Evolutionary conservation across 2,888 invertebrate species (phyloP), one percentile per base, ranked within the genome.

Genomic region (Apantesis nais): DNA sequence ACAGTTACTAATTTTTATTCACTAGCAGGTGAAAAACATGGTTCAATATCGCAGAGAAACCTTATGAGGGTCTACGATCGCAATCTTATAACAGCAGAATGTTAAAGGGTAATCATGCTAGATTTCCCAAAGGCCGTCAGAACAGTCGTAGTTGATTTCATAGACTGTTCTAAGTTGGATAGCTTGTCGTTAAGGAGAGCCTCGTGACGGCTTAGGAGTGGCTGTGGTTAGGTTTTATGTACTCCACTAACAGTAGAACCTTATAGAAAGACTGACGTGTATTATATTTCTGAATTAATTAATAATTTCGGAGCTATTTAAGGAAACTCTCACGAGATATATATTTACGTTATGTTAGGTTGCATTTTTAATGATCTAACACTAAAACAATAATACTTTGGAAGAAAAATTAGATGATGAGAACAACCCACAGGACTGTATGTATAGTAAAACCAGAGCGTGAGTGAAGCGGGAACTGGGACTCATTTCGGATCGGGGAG

Each of bases 401-500:
- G 19, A 19, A 29, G 25, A n/a, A 69, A 58, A 44, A 29, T 44
- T 44, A 60, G 19, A 64, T 41, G 44, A 31, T 25, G 34, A 19
- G 19, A 19, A 70, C 39, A 63, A 34, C 39, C 52, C 44, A 22
- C 48, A 16, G 41, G 52, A 68, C 60, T 64, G 39, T 22, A 34
- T n/a, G n/a, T n/a, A n/a, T n/a, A 52, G 62, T 37, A 58, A 66
- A 66, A 66, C 62, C 61, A 39, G 34, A 16, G 12, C 14, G 44
- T 25, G 52, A 66, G 55, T 34, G 37, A 58, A 61, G 11, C 48
- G 61, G 62, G 11, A 31, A 55, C 44, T 48, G 52, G 87, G 85
- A 85, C 89, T 89, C 87, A 87, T 91, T 91, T 85, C 83, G 86
- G 85, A 84, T 84, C 79, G 74, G 75, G 77, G 76, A 78, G 87